Conservation (phyloP, 1,140 invertebrate species). For the Pseudomyrmex cubaensis region DNA sequence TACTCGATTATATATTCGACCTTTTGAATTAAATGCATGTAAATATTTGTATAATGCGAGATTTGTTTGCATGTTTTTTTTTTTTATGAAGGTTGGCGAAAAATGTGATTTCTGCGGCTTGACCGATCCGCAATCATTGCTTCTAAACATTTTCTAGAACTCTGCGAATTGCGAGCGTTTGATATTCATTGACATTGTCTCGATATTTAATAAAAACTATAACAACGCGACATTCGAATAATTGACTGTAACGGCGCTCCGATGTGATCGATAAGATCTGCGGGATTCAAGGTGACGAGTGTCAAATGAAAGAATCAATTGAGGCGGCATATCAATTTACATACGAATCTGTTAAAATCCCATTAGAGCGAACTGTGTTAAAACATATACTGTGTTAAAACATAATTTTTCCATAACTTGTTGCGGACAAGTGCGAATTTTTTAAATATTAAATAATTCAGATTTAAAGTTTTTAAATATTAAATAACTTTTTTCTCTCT, state of each 20-base stretch:
- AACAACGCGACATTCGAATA: not conserved
- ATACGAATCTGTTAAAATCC: not conserved
- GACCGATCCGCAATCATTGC: too few species aligned
- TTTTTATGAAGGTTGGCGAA: too few species aligned
- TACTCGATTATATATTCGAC: too few species aligned
- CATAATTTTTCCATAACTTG: not conserved
- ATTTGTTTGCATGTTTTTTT: too few species aligned
- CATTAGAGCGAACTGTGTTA: slow-evolving; percentile 12
- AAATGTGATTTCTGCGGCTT: too few species aligned
- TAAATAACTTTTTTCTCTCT: not conserved
- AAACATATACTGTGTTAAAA: not conserved
- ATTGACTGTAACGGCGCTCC: not conserved
- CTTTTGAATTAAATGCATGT: too few species aligned
- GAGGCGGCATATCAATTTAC: slow-evolving; percentile 50
- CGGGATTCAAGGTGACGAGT: slow-evolving; percentile 56
- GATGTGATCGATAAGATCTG: slow-evolving; percentile 47
- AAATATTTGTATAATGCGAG: too few species aligned
- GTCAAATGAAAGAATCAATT: slow-evolving; percentile 70
- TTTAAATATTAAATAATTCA: not conserved
- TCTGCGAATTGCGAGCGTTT: not conserved
- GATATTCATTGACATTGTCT: not conserved
- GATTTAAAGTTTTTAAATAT: not conserved
- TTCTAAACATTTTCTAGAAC: not conserved
- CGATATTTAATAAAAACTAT: slow-evolving; percentile 24
- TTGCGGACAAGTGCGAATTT: not conserved